Base-by-base conservation (phyloP, 2,888 invertebrate species). In the Shargacucullia verbasci region DNA sequence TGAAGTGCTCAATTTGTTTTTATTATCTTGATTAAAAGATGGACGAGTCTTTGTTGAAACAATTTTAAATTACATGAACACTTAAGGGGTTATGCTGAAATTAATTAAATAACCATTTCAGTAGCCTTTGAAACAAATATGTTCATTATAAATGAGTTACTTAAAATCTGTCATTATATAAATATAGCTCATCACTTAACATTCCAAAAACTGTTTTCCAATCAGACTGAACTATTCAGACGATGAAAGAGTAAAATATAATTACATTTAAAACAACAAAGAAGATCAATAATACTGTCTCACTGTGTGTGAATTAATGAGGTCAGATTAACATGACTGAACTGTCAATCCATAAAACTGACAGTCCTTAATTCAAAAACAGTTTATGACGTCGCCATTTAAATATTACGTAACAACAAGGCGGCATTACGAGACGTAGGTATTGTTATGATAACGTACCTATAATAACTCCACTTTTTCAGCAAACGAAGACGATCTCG, bases 401-500 rank as follows among this genome's bases (percentile, higher is more conserved):
- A 54, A 73, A 55, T 66, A 56, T 72, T 64, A 68, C 56, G 43
- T 46, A 49, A 70, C 59, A 72, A 49, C 46, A 43, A 48, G 40
- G 52, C 34, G 41, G 46, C 46, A 46, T 71, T 58, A 62, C 49
- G 46, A 49, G 46, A 67, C 34, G 29, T 29, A 29, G 20, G 43
- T 49, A 33, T 54, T 47, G 29, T 47, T 49, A 53, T 34, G 40
- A 60, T 53, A 58, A 58, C 47, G 46, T 56, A 56, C 25, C 8
- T 3, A 37, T 35, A 52, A 53, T 67, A 82, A 83, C 78, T 77
- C 59, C 54, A 50, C 40, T 40, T 38, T 49, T 43, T 54, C n/a
- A 61, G 45, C 12, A 10, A 27, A 70, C 64, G 70, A n/a, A n/a
- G n/a, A 75, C 69, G 61, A 67, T 73, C 70, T 79, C 59, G 80